Evolutionary conservation across 2,888 invertebrate species (phyloP), one percentile per base, ranked within the genome.

Genomic region (Synergus itoensis): DNA sequence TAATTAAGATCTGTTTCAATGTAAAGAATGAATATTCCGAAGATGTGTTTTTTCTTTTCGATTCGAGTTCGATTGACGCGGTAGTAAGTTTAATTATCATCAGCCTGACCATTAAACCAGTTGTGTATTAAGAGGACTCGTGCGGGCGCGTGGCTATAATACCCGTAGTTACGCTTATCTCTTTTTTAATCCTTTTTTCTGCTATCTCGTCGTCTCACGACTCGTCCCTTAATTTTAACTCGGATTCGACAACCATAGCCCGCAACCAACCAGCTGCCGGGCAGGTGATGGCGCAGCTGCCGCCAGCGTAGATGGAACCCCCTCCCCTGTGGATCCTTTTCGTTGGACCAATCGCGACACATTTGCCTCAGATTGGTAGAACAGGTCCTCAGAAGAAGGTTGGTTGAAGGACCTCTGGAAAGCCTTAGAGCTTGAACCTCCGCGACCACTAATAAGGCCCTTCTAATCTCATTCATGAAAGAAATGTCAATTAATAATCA

Each of bases 221-320:
- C 77, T 82, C 80, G 80, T 79, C 78, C 79, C 75, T 77, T 78
- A 80, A 80, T 83, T 83, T 83, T 76, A 81, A 78, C 78, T 77
- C 57, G 83, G 79, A 83, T 83, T 80, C 80, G 83, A 77, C 80
- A 80, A 79, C 78, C 73, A 62, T 73, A 73, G 73, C 53, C 53
- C 73, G 73, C 78, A 81, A 78, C 77, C 69, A 79, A 82, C 81
- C 84, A 84, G 84, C 84, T 82, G 84, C 80, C 79, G 75, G 81
- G 82, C 84, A 84, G 84, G 84, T 84, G 84, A 84, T 73, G 81
- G 77, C 79, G 81, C 82, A 81, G 84, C 84, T 84, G 84, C 82
- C 81, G 73, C 63, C 76, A 76, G 67, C 64, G 81, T 78, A 79
- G 69, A 16, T 73, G n/a, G 53, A 28, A 48, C 8, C 69, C 69